These are phyloP conservation scores for Drosophila pallidifrons DNA, from an alignment of 1,140 invertebrate species.

Conservation along the genomic window DNA sequence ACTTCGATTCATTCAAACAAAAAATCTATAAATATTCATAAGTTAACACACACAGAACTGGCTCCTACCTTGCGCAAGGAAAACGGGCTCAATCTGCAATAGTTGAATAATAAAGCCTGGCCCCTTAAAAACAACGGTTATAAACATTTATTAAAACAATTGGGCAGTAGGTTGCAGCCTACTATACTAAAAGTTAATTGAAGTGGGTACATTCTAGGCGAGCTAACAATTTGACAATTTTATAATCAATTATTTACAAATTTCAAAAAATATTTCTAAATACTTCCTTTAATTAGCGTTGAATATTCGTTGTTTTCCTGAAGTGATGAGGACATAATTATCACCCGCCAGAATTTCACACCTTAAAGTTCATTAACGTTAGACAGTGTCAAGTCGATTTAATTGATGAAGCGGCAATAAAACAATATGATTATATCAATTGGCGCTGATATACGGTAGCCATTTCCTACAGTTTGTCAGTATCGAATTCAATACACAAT, in stretches of 20 bases:
- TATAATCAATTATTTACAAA: background rate
- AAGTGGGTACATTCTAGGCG: background rate
- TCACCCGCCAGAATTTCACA: conserved; percentile 7
- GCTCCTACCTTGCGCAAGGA: conserved; percentile 71
- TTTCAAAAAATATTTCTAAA: background rate
- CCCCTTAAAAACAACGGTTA: conserved; percentile 3
- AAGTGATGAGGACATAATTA: background rate
- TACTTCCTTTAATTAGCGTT: background rate
- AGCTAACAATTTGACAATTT: background rate
- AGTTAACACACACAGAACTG: conserved; percentile 46
- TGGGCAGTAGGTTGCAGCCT: background rate
- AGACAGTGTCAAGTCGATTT: background rate
- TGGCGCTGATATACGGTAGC: conserved; percentile 25
- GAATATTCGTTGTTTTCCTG: background rate
- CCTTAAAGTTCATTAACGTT: conserved; percentile 21
- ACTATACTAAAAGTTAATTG: background rate
- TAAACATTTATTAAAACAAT: background rate
- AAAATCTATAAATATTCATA: conserved; percentile 76
- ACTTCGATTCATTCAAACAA: conserved; percentile 42
- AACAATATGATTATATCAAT: conserved; percentile 8
- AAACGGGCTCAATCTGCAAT: conserved; percentile 8
- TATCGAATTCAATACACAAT: conserved; percentile 19
- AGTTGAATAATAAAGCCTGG: background rate
- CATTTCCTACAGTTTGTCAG: conserved; percentile 32
- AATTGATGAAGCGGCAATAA: conserved; percentile 26